Base-by-base conservation (phyloP, 2,797 vertebrate genomes). In the Hapalemur alaotrensis region DNA sequence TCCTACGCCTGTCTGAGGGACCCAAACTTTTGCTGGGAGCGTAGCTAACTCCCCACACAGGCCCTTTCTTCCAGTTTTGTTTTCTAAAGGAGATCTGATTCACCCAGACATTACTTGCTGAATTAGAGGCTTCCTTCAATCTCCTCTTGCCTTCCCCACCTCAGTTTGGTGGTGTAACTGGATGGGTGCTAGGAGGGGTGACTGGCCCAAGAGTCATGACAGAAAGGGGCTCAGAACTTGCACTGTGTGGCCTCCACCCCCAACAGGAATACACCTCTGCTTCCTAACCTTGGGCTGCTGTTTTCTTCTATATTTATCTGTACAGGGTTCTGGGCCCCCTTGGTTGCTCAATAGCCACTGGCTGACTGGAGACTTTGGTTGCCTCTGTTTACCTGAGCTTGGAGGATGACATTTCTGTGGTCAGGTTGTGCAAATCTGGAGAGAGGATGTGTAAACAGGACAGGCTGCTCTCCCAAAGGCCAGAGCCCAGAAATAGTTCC, bases 301-400 rank as follows among this genome's bases (percentile, higher is more conserved):
- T 61, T 91, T 80, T 91, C 90, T 35, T 76, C 54, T 38, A 0
- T 43, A 38, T 84, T 76, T 84, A 82, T 72, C 90, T 22, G 57
- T 50, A 12, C 23, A 57, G 38, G 48, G 7, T 79, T 90, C 93
- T 84, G 59, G 80, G 41, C 14, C 41, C 54, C n/a, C 6, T 65
- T 20, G 30, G 30, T 95, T 95, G 50, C 73, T 82, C 78, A 90
- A 10, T 46, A 76, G 69, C 75, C 25, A 72, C 48, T 86, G 52
- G 38, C 57, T 52, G 18, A 61, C 18, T 57, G 13, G 65, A 93
- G 35, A 65, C 95, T 63, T 89, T 87, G 54, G 67, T 43, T 70
- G 70, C 75, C 65, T 94, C 50, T 96, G 14, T 94, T 93, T 96
- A 95, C 95, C 95, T 94, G 93, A 59, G 72, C 70, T 79, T 65